Conservation (phyloP, 2,113 vertebrate species). For the Melanerpes aurifrons region DNA sequence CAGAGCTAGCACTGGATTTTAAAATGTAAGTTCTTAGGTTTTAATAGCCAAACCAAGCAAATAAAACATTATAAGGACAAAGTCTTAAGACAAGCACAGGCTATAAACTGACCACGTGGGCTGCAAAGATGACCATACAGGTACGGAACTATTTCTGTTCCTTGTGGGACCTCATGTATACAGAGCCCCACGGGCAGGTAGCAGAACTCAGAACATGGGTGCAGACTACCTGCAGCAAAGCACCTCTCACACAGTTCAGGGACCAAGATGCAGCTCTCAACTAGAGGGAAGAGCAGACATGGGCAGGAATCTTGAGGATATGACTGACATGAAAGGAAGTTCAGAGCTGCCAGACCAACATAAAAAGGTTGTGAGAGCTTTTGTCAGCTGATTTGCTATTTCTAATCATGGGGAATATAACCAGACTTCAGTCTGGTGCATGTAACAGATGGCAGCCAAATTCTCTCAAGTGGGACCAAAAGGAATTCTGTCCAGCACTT, state of each 20-base stretch:
- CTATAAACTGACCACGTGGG: rapidly evolving
- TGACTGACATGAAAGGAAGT: background rate
- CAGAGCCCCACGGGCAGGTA: background rate
- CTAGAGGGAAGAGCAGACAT: background rate
- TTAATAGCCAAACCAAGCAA: background rate
- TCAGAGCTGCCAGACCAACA: background rate
- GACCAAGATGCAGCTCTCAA: background rate
- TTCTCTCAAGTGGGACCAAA: background rate
- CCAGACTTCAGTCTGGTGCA: background rate
- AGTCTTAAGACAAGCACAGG: background rate
- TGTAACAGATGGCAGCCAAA: background rate
- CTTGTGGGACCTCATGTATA: background rate
- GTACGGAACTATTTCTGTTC: background rate
- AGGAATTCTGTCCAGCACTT: background rate
- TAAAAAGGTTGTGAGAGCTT: background rate
- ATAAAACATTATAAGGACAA: background rate
- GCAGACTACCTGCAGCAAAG: background rate
- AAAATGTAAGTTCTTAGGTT: background rate
- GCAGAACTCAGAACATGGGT: background rate
- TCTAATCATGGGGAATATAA: background rate
- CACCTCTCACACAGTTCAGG: too few species aligned
- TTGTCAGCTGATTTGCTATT: background rate
- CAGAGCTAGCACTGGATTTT: background rate
- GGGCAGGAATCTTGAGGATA: background rate
- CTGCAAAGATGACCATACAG: background rate